Evolutionary conservation across 2,888 invertebrate genomes (phyloP).

Genomic region (Calliopum simillimum): DNA sequence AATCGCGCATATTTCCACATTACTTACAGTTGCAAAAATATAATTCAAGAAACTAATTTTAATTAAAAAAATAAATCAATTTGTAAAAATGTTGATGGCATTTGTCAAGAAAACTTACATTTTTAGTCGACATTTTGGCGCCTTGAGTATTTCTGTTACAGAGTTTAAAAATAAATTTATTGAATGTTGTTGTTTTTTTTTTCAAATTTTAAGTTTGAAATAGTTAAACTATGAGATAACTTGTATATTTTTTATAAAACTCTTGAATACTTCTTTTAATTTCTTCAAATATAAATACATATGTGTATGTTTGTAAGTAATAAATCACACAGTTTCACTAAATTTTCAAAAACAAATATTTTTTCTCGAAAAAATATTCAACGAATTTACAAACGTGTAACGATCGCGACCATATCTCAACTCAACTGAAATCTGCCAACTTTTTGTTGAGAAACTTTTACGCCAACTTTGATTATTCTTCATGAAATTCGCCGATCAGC

Average conservation of each 20-base stretch:
- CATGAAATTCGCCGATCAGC: constrained; percentile 17
- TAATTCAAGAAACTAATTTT: too few relatives aligned
- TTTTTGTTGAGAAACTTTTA: constrained; percentile 62
- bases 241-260: constrained; percentile 22
- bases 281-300: too few relatives aligned
- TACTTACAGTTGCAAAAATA: too few relatives aligned
- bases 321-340: constrained; percentile 2
- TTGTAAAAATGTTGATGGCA: too few relatives aligned
- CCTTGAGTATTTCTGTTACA: constrained; percentile 7
- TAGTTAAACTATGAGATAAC: constrained; percentile 1
- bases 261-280: constrained; percentile 16
- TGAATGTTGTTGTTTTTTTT: constrained; percentile 28
- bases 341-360: constrained; percentile 11
- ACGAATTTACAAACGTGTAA: constrained; percentile 41
- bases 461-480: constrained; percentile 48
- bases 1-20: too few relatives aligned
- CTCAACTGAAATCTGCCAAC: constrained; percentile 59
- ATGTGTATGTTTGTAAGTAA: too few relatives aligned
- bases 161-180: constrained; percentile 27
- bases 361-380: constrained; percentile 18
- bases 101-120: constrained; percentile 52
- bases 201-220: neutral
- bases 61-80: too few relatives aligned
- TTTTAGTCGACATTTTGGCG: constrained; percentile 56
- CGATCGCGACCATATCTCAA: constrained; percentile 60